phyloP scores from a whole-genome alignment of 2,113 vertebrate species.

The Aythya baeri region DNA sequence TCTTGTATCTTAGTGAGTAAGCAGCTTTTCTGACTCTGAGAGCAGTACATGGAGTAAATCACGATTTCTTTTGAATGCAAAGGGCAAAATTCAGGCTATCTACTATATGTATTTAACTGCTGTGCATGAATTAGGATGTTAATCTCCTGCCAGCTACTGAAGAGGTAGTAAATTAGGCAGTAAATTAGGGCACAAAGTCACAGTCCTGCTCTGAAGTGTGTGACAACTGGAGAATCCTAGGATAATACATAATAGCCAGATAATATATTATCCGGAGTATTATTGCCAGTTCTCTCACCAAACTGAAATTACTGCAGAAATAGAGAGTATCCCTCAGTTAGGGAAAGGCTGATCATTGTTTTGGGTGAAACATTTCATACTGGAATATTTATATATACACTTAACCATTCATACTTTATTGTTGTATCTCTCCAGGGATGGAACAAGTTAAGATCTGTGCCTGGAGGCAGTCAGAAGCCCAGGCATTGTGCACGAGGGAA shows the following conservation, averaged over 20 bases:
- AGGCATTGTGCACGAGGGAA: fast-evolving
- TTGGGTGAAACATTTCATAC: neutral
- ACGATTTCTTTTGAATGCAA: neutral
- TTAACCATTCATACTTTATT: neutral
- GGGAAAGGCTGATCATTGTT: neutral
- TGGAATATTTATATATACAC: neutral
- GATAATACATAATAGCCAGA: neutral
- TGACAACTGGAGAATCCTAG: neutral
- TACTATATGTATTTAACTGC: neutral
- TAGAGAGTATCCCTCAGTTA: neutral
- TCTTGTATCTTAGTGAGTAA: neutral
- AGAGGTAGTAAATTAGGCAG: neutral
- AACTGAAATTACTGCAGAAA: neutral
- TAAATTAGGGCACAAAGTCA: neutral
- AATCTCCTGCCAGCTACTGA: neutral
- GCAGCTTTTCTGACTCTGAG: neutral
- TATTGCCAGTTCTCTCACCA: neutral
- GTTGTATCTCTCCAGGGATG: neutral
- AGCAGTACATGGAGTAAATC: neutral
- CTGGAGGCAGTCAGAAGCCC: neutral
- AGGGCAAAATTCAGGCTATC: neutral
- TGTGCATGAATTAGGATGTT: neutral
- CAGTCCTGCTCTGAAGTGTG: neutral
- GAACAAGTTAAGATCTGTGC: neutral
- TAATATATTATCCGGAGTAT: neutral